Evolutionary conservation across 2,888 invertebrate species (phyloP), one percentile per base, ranked within the genome.

Genomic region (Netelia fuscicornis): DNA sequence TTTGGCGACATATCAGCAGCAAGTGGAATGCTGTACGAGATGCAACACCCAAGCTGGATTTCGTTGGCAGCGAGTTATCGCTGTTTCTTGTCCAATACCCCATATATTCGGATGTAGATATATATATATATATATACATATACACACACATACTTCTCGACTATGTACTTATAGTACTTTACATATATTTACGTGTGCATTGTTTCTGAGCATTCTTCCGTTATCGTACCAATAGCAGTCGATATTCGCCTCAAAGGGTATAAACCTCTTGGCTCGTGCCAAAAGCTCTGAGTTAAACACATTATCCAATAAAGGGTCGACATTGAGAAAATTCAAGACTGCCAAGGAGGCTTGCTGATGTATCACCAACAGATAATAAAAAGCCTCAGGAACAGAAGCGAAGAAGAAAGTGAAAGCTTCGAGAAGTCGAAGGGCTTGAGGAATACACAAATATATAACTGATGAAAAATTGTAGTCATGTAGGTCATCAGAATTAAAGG

Each of bases 1-100:
- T 75, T 68, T 58, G 30, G 75, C 48, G 74, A 67, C 67, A 75
- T 60, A 75, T 81, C 37, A 25, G 37, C 2, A 68, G 68, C 67
- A 13, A 60, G 48, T 60, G 81, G 67, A 81, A 81, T 75, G 74
- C 60, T 37, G 37, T 37, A 23, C 9, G 62, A 52, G 56, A 81
- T 20, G 74, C 67, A 25, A 68, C 23, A 13, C 64, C 23, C 25
- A 37, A 44, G 37, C 10, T 13, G 44, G 42, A 71, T 44, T 54
- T 48, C 71, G 20, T 23, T 2, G 54, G 25, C 17, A 13, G n/a
- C 58, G 8, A 2, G 58, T 68, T 68, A 48, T 20, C 60, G 48
- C 44, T 23, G 30, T 74, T 67, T 58, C 30, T 75, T 37, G 17
- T 81, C 20, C 48, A 71, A 71, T 71, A 65, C 10, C 68, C 23